Evolutionary conservation across 2,113 vertebrate species (phyloP).

Genomic region (Misgurnus mizolepis): DNA sequence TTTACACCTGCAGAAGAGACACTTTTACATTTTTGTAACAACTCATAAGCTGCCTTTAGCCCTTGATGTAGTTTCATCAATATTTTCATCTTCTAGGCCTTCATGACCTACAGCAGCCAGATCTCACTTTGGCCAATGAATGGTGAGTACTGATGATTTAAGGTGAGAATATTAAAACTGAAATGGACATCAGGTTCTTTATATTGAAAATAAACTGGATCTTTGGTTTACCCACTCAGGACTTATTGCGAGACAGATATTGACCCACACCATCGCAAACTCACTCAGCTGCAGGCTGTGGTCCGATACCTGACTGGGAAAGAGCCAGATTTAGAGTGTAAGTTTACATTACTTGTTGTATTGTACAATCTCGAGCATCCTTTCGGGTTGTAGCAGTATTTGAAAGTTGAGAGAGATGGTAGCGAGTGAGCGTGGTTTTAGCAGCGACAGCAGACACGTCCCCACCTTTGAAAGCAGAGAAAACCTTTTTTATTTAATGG

Average conservation of each 20-base stretch:
- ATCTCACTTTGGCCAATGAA: slow-evolving; percentile 84
- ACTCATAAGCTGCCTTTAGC: not conserved
- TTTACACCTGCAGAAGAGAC: no score
- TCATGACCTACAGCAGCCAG: slow-evolving; percentile 91
- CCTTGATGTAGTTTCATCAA: not conserved
- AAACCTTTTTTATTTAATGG: no score
- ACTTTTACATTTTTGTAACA: not conserved
- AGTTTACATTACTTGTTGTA: slow-evolving; percentile 57
- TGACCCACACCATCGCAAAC: slow-evolving; percentile 87
- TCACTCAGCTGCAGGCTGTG: slow-evolving; percentile 86
- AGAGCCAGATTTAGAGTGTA: slow-evolving; percentile 91
- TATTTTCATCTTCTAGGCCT: slow-evolving; percentile 76
- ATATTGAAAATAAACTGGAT: not conserved
- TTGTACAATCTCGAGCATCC: no score
- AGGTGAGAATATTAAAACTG: not conserved
- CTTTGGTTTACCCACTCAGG: slow-evolving; percentile 69
- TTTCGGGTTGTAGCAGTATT: no score
- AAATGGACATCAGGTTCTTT: not conserved
- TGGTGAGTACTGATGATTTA: slow-evolving; percentile 74
- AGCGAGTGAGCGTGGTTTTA: no score
- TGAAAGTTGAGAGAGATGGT: no score
- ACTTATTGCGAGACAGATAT: slow-evolving; percentile 94
- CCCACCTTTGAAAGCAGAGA: no score
- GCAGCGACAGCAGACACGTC: no score
- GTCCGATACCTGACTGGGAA: slow-evolving; percentile 84